Evolutionary conservation across 2,797 vertebrate species (phyloP).

Genomic region (Peromyscus melanophrys): DNA sequence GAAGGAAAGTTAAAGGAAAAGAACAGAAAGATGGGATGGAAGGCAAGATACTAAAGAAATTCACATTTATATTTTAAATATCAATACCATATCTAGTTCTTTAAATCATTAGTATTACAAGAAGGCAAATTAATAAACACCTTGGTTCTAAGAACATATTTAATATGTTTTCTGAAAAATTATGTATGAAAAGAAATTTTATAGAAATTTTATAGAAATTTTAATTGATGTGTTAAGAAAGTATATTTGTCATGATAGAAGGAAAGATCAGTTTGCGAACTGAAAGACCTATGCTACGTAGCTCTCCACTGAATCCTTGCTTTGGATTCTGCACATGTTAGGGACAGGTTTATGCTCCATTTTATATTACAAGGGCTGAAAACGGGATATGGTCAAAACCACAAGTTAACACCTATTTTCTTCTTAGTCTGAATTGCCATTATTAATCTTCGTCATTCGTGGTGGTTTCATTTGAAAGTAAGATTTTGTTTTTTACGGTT

Average conservation of each 20-base stretch:
- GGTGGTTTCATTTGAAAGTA: neutral
- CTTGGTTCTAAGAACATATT: slow-evolving; percentile 51
- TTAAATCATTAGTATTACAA: neutral
- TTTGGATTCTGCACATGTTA: neutral
- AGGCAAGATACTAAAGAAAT: neutral
- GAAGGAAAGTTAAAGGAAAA: neutral
- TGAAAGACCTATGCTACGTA: neutral
- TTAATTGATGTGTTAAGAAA: neutral
- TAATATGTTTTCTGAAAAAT: slow-evolving; percentile 27
- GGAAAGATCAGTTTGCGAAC: neutral
- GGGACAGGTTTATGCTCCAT: neutral
- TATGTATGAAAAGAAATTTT: slow-evolving; percentile 30
- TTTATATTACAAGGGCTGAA: slow-evolving; percentile 1
- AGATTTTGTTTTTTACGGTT: neutral
- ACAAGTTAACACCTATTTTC: slow-evolving; percentile 9
- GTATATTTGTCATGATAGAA: slow-evolving; percentile 36
- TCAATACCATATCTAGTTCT: slow-evolving; percentile 46
- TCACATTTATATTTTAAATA: neutral
- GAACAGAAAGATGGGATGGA: neutral
- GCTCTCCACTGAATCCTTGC: neutral
- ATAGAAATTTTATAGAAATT: slow-evolving; percentile 27
- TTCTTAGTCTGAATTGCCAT: neutral
- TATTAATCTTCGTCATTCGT: neutral
- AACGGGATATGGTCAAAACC: neutral
- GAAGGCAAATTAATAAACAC: slow-evolving; percentile 25